Evolutionary conservation across 2,888 invertebrate genomes (phyloP), one percentile per base, ranked within the genome.

Genomic region (Thereva unica): DNA sequence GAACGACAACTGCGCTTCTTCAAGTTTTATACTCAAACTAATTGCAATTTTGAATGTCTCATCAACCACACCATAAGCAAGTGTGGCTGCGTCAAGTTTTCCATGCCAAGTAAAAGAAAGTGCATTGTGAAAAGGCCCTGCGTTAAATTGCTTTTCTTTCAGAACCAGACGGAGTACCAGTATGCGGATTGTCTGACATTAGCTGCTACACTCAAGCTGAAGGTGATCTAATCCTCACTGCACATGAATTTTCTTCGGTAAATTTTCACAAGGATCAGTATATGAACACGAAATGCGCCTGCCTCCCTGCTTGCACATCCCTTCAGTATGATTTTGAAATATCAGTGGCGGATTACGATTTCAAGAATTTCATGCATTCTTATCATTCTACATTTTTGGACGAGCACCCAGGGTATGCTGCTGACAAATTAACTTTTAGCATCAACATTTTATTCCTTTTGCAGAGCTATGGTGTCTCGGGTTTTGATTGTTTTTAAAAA

Each of bases 1-100:
- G 90, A 90, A 74, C 83, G 88, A 8, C 82, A 85, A 71, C 81
- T 90, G 59, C 82, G 82, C 44, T 90, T 84, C 75, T 90, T 85
- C 75, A 85, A 86, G 77, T 84, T 86, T 57, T 90, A 90, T 77
- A 89, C 89, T 0, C 89, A 90, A 77, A 84, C 86, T 66, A 90
- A 89, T 76, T 90, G 90, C 74, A 87, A 89, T 73, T 83, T 89
- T 74, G 90, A 90, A 78, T 90, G 90, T 72, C 78, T 89, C 66
- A 83, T 89, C 1, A 89, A 90, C 78, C 88, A 84, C 71, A 89
- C 89, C 0, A 77, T 84, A 57, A 75, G 77, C 4, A 79, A 80
- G 70, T 90, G 90, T 75, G 86, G 84, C 3, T 90, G 90, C 74
- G 89, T 89, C 3, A 86, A 87, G 73, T 89, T 87, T 72, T 87